These are phyloP conservation scores for Aix galericulata DNA, from an alignment of 2,113 vertebrate genomes.

Conservation along the genomic window DNA sequence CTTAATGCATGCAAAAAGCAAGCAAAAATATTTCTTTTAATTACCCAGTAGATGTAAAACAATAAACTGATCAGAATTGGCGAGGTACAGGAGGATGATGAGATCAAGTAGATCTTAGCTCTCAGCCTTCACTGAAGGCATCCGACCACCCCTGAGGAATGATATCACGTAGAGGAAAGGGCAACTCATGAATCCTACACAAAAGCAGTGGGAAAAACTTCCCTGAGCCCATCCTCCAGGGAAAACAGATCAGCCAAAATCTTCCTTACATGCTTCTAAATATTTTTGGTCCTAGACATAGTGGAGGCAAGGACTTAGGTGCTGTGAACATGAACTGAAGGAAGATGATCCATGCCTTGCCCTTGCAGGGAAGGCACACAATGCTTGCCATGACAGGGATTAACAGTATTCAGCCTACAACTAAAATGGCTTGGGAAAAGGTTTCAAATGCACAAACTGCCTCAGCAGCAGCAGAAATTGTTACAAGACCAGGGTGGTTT, in stretches of 20 bases:
- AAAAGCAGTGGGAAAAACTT: background rate
- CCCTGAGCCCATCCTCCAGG: background rate
- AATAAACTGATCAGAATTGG: background rate
- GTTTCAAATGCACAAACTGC: background rate
- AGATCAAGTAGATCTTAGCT: background rate
- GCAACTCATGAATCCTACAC: background rate
- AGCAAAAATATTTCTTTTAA: background rate
- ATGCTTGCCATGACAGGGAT: background rate
- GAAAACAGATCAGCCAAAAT: background rate
- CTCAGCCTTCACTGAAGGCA: background rate
- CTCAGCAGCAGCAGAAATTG: background rate
- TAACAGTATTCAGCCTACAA: background rate
- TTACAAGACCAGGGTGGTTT: background rate
- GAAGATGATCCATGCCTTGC: background rate
- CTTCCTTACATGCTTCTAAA: background rate
- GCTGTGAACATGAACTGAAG: background rate
- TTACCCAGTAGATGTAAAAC: background rate
- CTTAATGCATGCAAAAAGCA: background rate
- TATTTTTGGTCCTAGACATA: background rate
- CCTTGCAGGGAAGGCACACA: background rate
- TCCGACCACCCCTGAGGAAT: background rate
- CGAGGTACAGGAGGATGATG: background rate
- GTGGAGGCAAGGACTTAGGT: too few species aligned
- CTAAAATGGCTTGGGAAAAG: background rate
- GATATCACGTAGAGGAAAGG: rapidly evolving